Evolutionary conservation across 2,797 vertebrate genomes (phyloP), one percentile per base, ranked within the genome.

Genomic region (Decapterus maruadsi): DNA sequence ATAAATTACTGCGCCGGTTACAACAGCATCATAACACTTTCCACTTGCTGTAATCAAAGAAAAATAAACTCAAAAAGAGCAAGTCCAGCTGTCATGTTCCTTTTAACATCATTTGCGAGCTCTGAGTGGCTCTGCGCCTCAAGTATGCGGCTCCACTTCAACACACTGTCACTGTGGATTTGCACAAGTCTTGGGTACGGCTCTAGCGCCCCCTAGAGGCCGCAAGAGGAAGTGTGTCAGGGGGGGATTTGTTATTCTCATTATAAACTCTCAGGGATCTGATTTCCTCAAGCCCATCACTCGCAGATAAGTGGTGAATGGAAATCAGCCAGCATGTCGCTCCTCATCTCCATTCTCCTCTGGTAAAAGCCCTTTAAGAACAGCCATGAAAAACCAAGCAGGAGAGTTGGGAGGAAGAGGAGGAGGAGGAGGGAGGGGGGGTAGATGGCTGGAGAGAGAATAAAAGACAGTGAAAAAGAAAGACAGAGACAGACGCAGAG

Each of bases 291-390:
- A 89, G 80, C 68, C 81, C 86, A 91, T 93, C 90, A 89, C 78
- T 88, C 43, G 79, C 54, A 93, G 89, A 92, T 90, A 92, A 95
- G 89, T 92, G 86, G 89, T 11, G 46, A 85, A 89, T 93, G 90
- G 89, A 92, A 91, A 88, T 91, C 87, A 87, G 87, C 88, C 91
- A 93, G 82, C 72, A 69, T 84, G 92, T 90, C 82, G 78, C 81
- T 91, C 90, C 89, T 93, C 88, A 89, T 93, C 87, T 86, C 74
- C 61, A 80, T 78, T 78, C 87, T 64, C 66, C 76, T 69, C 42
- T 19, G 34, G 70, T 87, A 84, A 90, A 91, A 89, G 68, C 82
- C 64, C 78, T 87, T 86, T 62, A 89, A 89, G 80, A 87, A 80
- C 60, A 51, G 81, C 76, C 75, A 80, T 84, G 74, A 87, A 86